Conservation (phyloP, 2,797 vertebrate genomes). For the Sparus aurata region DNA sequence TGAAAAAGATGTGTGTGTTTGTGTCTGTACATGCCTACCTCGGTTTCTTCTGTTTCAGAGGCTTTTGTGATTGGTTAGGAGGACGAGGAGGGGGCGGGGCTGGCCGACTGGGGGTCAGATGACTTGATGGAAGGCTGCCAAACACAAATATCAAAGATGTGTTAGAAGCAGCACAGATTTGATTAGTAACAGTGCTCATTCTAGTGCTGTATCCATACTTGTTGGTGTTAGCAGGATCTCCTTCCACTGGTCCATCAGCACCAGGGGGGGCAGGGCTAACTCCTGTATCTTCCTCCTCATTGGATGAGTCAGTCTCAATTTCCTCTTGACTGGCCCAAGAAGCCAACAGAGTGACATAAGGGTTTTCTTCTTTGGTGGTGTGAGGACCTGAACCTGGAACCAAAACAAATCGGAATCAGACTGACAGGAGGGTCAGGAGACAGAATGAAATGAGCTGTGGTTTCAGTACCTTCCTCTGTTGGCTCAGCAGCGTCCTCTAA, state of each 20-base stretch:
- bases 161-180: not conserved
- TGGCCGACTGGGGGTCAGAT: constrained; percentile 32
- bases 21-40: constrained; percentile 50
- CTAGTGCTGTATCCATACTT: constrained; percentile 29
- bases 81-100: constrained; percentile 49
- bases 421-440: not conserved
- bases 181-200: not conserved
- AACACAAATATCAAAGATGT: not conserved
- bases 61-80: constrained; percentile 28
- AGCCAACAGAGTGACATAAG: constrained; percentile 36
- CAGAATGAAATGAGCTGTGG: not conserved
- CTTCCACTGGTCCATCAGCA: constrained; percentile 9
- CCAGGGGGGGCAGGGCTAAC: not conserved
- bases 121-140: constrained; percentile 8
- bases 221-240: constrained; percentile 18
- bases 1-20: not conserved
- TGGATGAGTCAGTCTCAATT: constrained; percentile 72
- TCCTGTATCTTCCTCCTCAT: constrained; percentile 70
- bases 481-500: constrained; percentile 2
- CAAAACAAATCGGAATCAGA: not conserved
- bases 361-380: constrained; percentile 16
- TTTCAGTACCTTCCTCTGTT: constrained; percentile 41
- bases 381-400: constrained; percentile 24
- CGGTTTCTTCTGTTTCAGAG: constrained; percentile 66
- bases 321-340: constrained; percentile 71